phyloP scores from a whole-genome alignment of 2,888 invertebrate genomes.

The Parnassius glacialis region DNA sequence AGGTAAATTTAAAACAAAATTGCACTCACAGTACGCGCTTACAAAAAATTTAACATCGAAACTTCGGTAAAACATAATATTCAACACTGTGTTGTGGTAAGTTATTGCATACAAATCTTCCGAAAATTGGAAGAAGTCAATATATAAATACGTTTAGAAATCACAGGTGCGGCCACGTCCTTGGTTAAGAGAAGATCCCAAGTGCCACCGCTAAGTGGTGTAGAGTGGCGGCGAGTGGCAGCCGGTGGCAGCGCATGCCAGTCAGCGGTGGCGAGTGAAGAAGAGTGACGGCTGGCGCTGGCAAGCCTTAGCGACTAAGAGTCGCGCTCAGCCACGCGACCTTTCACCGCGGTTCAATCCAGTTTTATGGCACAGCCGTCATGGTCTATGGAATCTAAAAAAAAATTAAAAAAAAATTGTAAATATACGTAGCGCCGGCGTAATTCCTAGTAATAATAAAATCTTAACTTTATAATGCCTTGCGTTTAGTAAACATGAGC shows the following conservation, averaged over 20 bases:
- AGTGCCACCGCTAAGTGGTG: conserved; percentile 11
- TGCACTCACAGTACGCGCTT: conserved; percentile 59
- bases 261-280: conserved; percentile 30
- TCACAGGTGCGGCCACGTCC: conserved; percentile 51
- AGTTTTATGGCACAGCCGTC: conserved; percentile 69
- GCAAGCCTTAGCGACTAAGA: conserved; percentile 22
- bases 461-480: too few relatives aligned
- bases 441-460: too few relatives aligned
- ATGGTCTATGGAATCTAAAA: conserved; percentile 78
- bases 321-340: conserved; percentile 37
- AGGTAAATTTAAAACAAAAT: conserved; percentile 55
- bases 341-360: conserved; percentile 40
- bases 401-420: conserved; percentile 1
- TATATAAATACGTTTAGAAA: conserved; percentile 50
- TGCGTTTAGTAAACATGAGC: too few relatives aligned
- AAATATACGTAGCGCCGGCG: too few relatives aligned
- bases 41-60: conserved; percentile 46
- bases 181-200: conserved; percentile 8
- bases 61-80: conserved; percentile 58
- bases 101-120: conserved; percentile 61
- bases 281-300: conserved; percentile 19
- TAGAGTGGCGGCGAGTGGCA: conserved; percentile 11
- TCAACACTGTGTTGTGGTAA: conserved; percentile 63
- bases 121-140: conserved; percentile 57
- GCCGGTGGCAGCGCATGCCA: conserved; percentile 29